phyloP scores from a whole-genome alignment of 2,888 invertebrate genomes.

The Oeneis ivallda region DNA sequence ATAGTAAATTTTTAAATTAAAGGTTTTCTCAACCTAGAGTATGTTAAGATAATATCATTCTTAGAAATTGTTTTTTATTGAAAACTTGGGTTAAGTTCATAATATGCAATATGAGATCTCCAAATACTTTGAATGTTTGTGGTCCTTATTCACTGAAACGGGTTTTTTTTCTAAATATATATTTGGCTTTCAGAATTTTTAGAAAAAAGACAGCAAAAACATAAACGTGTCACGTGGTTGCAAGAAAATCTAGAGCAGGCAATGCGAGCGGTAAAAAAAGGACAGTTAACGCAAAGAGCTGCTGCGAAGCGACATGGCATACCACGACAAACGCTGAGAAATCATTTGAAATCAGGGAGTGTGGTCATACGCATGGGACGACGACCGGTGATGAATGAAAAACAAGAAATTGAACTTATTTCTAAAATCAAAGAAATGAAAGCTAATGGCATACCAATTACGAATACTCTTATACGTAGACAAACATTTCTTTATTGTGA shows the following conservation, averaged over 20 bases:
- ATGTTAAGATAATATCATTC: too few species aligned
- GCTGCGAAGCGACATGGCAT: constrained; percentile 2
- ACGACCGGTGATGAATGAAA: background rate
- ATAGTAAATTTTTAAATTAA: too few species aligned
- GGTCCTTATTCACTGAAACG: too few species aligned
- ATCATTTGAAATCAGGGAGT: constrained; percentile 9
- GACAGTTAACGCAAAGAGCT: background rate
- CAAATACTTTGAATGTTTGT: too few species aligned
- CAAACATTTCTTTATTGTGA: constrained; percentile 13
- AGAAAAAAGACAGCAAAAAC: background rate
- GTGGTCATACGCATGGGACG: background rate
- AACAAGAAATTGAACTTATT: background rate
- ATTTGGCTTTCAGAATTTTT: background rate
- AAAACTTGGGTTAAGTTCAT: background rate
- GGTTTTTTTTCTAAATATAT: too few species aligned
- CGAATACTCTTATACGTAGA: background rate
- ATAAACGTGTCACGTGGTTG: background rate
- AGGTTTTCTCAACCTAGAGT: too few species aligned
- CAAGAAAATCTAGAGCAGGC: constrained; percentile 1
- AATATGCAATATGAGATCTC: too few species aligned
- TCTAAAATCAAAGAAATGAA: background rate
- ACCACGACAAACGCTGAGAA: constrained; percentile 1
- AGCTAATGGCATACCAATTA: background rate
- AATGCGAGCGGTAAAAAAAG: background rate
- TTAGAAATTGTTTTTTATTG: too few species aligned